Conservation (phyloP, 2,797 vertebrate genomes). For the Tiaroga cobitis region DNA sequence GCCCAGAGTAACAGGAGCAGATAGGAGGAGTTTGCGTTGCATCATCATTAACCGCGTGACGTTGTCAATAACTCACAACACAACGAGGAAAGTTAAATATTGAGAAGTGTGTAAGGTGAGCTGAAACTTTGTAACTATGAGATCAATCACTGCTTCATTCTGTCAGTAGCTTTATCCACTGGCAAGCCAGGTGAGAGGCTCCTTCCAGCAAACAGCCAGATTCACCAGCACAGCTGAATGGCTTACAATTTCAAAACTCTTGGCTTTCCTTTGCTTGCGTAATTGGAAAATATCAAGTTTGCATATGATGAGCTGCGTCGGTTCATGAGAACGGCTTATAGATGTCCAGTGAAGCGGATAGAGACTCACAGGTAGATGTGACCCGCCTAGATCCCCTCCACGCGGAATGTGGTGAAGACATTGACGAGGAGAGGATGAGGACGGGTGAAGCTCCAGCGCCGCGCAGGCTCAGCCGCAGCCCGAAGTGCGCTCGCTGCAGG, state of each 20-base stretch:
- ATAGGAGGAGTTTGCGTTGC: conserved; percentile 56
- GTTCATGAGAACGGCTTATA: conserved; percentile 53
- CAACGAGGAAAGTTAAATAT: conserved; percentile 52
- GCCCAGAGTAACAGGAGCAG: conserved; percentile 34
- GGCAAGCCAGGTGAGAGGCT: conserved; percentile 54
- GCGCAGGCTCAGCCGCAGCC: conserved; percentile 71
- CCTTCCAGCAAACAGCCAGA: conserved; percentile 64
- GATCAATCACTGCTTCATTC: conserved; percentile 27
- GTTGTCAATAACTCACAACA: conserved; percentile 42
- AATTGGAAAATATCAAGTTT: conserved; percentile 9
- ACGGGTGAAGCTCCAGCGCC: conserved; percentile 47
- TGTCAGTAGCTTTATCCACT: conserved; percentile 4
- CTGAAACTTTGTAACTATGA: conserved; percentile 49
- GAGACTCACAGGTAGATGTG: conserved; percentile 68
- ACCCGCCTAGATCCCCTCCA: conserved; percentile 59
- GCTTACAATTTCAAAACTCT: conserved; percentile 71
- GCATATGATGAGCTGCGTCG: conserved; percentile 26
- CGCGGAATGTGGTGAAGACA: conserved; percentile 61
- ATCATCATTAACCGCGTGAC: conserved; percentile 47
- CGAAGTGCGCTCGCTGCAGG: conserved; percentile 75
- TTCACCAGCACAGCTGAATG: conserved; percentile 70
- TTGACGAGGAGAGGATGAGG: conserved; percentile 69
- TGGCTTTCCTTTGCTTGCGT: conserved; percentile 31
- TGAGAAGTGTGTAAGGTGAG: conserved; percentile 68
- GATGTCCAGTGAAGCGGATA: conserved; percentile 74